Evolutionary conservation across 53 echinoderm and acorn worm genomes (phyloP).

Genomic region (Hippasteria phrygiana): DNA sequence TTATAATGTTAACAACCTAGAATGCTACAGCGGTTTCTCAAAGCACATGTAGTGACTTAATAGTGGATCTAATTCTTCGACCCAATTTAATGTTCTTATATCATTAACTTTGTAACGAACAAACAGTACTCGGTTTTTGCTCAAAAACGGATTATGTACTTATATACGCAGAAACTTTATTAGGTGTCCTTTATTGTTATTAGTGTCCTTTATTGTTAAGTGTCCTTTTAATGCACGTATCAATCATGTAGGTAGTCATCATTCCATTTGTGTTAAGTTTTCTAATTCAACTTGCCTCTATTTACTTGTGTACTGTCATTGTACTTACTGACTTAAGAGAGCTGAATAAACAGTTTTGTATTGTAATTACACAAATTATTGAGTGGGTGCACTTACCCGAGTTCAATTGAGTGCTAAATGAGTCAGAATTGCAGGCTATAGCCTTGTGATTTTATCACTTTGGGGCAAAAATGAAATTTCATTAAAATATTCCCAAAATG

Average conservation of each 20-base stretch:
- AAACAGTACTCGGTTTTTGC: background rate
- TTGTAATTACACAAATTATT: conserved; percentile 26
- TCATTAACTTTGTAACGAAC: background rate
- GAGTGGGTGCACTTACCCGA: too few species aligned
- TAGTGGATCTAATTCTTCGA: too few species aligned
- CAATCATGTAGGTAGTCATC: too few species aligned
- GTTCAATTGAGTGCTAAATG: too few species aligned
- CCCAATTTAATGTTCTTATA: background rate
- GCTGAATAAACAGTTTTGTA: conserved; percentile 39
- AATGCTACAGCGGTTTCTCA: too few species aligned
- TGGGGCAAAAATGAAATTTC: too few species aligned
- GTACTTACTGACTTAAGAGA: conserved; percentile 32
- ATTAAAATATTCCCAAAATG: too few species aligned
- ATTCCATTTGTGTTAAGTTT: background rate
- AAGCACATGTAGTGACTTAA: background rate
- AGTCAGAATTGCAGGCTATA: too few species aligned
- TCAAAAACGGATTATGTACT: background rate
- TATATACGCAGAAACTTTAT: background rate
- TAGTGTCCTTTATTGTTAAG: background rate
- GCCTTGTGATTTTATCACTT: too few species aligned
- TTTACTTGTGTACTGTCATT: background rate
- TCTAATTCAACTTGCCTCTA: background rate
- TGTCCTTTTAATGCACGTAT: too few species aligned
- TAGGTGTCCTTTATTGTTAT: background rate
- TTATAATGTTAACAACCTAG: too few species aligned